Evolutionary conservation across 2,888 invertebrate genomes (phyloP).

Genomic region (Azorinus chamasolen): DNA sequence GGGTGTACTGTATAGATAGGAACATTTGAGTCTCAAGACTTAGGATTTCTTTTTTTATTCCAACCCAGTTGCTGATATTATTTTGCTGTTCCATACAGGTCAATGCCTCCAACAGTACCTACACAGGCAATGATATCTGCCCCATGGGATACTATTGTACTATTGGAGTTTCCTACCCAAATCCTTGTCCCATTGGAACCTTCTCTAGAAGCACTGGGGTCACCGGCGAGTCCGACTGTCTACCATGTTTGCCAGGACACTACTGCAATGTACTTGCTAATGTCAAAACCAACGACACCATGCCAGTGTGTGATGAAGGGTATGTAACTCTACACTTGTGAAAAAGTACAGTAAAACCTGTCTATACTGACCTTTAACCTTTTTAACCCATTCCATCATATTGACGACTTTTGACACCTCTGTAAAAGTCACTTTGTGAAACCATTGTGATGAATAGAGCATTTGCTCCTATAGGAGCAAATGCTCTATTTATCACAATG

Average conservation of each 20-base stretch:
- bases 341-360: no score
- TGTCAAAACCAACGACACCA: slow-evolving; percentile 68
- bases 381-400: no score
- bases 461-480: no score
- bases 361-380: no score
- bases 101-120: slow-evolving; percentile 72
- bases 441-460: no score
- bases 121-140: slow-evolving; percentile 84
- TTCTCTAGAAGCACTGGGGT: slow-evolving; percentile 79
- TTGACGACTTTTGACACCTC: no score
- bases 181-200: slow-evolving; percentile 83
- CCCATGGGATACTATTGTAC: slow-evolving; percentile 84
- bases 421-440: no score
- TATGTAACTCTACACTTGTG: slow-evolving; percentile 28
- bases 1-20: no score
- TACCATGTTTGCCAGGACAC: slow-evolving; percentile 81
- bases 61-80: no score
- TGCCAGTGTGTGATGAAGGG: slow-evolving; percentile 64
- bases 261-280: slow-evolving; percentile 84
- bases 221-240: slow-evolving; percentile 75
- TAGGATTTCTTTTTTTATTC: no score
- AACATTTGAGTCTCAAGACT: no score
- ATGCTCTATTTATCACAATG: no score
- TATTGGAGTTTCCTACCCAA: slow-evolving; percentile 80
- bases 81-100: slow-evolving; percentile 66